Conservation (phyloP, 2,888 invertebrate species). For the Apantesis nais region DNA sequence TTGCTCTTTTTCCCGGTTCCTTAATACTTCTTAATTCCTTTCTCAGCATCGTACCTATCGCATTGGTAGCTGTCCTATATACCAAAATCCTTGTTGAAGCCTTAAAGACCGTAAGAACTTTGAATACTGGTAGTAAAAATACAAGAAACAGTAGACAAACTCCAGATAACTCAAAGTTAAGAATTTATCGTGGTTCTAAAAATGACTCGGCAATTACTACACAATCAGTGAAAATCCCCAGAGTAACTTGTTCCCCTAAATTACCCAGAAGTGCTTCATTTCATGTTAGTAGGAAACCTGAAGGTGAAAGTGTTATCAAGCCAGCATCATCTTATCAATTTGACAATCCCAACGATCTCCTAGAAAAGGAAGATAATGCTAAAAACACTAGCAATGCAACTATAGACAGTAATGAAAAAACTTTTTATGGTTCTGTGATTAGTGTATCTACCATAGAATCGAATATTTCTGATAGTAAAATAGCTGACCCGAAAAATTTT, state of each 20-base stretch:
- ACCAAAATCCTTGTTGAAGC: conserved; percentile 86
- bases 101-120: conserved; percentile 74
- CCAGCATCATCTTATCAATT: conserved; percentile 49
- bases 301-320: conserved; percentile 25
- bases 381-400: conserved; percentile 34
- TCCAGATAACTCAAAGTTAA: conserved; percentile 58
- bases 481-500: conserved; percentile 35
- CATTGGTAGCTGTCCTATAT: conserved; percentile 80
- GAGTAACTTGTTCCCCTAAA: conserved; percentile 37
- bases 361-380: conserved; percentile 36
- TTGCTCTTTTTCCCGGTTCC: conserved; percentile 82
- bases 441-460: conserved; percentile 67
- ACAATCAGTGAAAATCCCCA: conserved; percentile 48
- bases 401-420: conserved; percentile 36
- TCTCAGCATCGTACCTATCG: conserved; percentile 83
- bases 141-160: conserved; percentile 42
- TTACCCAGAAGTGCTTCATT: conserved; percentile 71
- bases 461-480: conserved; percentile 46
- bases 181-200: conserved; percentile 66
- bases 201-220: conserved; percentile 38
- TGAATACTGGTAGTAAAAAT: conserved; percentile 61
- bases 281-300: conserved; percentile 44
- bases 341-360: conserved; percentile 67
- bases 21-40: conserved; percentile 84
- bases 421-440: conserved; percentile 58